phyloP scores from a whole-genome alignment of 2,113 vertebrate genomes.

The Equus quagga region DNA sequence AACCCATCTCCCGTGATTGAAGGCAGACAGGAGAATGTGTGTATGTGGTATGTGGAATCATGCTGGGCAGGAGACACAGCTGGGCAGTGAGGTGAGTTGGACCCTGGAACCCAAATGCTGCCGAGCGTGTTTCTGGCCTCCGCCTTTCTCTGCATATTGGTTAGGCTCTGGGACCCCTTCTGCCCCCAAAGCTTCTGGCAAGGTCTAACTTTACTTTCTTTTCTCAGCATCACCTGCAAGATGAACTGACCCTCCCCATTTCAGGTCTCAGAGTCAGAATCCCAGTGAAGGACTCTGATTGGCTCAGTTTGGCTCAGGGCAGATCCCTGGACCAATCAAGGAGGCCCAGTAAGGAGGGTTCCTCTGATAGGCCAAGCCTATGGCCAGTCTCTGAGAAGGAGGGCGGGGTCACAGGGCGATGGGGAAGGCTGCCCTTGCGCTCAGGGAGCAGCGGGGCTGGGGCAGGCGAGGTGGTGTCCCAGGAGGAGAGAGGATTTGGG shows the following conservation, averaged over 20 bases:
- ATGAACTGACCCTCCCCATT: neutral
- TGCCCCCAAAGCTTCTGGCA: neutral
- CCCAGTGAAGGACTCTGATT: neutral
- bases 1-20: neutral
- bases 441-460: neutral
- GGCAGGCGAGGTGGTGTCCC: neutral
- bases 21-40: neutral
- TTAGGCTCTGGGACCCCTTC: neutral
- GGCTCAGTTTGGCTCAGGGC: neutral
- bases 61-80: accelerated
- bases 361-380: neutral
- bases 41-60: neutral
- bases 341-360: neutral
- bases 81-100: neutral
- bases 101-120: neutral
- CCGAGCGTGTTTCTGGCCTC: neutral
- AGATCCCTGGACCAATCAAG: neutral
- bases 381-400: neutral
- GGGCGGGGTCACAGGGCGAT: too few species aligned
- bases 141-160: neutral
- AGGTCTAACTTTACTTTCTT: neutral
- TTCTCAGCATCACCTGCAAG: neutral
- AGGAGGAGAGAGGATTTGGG: neutral
- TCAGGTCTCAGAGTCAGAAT: neutral
- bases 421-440: accelerated